Evolutionary conservation across 53 echinoderm and acorn worm species (phyloP), one percentile per base, ranked within the genome.

Genomic region (Arbacia lixula): DNA sequence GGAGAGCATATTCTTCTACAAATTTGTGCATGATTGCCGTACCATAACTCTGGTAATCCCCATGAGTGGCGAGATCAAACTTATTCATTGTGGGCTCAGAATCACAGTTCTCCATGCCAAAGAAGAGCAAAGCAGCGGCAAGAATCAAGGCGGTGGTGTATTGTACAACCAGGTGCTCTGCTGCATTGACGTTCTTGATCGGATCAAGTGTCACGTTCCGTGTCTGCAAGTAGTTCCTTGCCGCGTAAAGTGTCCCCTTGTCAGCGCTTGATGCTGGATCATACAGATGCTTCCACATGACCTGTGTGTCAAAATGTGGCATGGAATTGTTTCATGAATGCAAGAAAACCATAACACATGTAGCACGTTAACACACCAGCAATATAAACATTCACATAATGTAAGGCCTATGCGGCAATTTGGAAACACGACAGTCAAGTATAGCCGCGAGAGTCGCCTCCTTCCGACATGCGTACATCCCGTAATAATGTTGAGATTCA

Each of bases 141-240:
- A 86, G 68, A 6, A 92, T 78, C 8, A 88, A 68, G 20, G 91
- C 76, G 1, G 25, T 67, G 1, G 91, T 91, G 78, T 60, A 91
- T 2, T 83, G 27, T 12, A 40, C 68, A 10, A 91, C 36, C 2
- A 91, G 63, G 49, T 83, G 68, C n/a, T 67, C 55, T 0, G 91
- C 91, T 26, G 91, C 91, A 84, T 91, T 91, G 28, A 91, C 24
- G 22, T 91, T 87, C 6, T 76, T 55, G 76, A 91, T 91, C 6
- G 91, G 91, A 40, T 91, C 72, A 1, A 32, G 58, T 0, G 91
- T 87, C 8, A 91, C 91, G 36, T 84, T 83, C n/a, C 84, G 32
- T 26, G 87, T 72, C 71, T 87, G 66, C 46, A 91, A 67, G 68
- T 84, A 82, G 14, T 74, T 87, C 1, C 84, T 37, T 3, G 91